A percentile compares a stretch with the other conserved stretches of the same genome.
These are phyloP conservation scores for Malacoraja senta DNA, from an alignment of 2,797 vertebrate genomes.

Conservation along the genomic window DNA sequence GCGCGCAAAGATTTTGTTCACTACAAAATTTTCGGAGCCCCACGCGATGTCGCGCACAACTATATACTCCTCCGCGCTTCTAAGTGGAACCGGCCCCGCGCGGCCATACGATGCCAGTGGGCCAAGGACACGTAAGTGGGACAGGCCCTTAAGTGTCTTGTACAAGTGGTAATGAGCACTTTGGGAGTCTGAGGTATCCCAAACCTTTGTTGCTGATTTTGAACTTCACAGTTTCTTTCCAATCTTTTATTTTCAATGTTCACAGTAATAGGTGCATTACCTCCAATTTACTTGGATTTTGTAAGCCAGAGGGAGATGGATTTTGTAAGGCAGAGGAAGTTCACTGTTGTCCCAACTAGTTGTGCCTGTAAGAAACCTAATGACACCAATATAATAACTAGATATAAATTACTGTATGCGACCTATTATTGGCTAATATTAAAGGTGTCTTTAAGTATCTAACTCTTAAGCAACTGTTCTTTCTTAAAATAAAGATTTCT, in stretches of 20 bases:
- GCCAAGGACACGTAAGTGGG: too few species aligned
- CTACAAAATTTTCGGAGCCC: too few species aligned
- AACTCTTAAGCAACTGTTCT: neutral
- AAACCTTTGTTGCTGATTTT: neutral
- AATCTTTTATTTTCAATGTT: neutral
- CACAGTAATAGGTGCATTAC: neutral
- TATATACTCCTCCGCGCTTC: too few species aligned
- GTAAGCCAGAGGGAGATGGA: neutral
- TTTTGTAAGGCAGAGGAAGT: neutral
- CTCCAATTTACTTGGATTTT: neutral
- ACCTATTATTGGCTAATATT: neutral
- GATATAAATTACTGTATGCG: neutral
- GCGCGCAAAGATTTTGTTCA: too few species aligned
- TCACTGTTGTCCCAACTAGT: neutral
- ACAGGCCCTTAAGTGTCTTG: neutral
- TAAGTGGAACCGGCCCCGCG: too few species aligned
- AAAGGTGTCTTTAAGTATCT: neutral
- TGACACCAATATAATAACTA: neutral
- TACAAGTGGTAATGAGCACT: neutral
- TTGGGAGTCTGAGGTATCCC: neutral
- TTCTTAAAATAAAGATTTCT: neutral
- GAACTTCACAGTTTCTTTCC: neutral
- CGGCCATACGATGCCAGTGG: too few species aligned
- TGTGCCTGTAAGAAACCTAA: neutral
- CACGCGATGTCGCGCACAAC: too few species aligned